Base-by-base conservation (phyloP, 2,888 invertebrate genomes). In the Aporophyla lueneburgensis region DNA sequence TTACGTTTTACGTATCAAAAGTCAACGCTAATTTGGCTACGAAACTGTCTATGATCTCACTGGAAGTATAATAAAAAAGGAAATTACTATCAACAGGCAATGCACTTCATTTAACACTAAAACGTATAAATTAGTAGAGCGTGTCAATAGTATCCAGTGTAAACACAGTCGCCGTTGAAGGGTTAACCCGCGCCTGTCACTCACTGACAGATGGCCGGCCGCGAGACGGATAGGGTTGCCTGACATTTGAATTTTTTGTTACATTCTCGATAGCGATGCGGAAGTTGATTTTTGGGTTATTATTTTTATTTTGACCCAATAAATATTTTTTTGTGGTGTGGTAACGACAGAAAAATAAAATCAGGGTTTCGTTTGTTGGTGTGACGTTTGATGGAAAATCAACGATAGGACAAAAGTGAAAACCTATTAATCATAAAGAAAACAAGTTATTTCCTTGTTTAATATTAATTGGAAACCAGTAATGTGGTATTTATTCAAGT, bases 121-220 rank as follows among this genome's bases (percentile, higher is more conserved):
- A 81, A 86, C 76, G 73, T 72, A 76, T 81, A 78, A 87, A 82
- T 85, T 86, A 85, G 61, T 86, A 80, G 82, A 85, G 65, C 84
- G 71, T 83, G 83, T 87, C 87, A 87, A 78, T 88, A 83, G 71
- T 71, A 71, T 19, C 79, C 79, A 87, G 81, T 84, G 86, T 87
- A 88, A 88, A 88, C 83, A 88, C 80, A 40, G 70, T 78, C 81
- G 83, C 82, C 86, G 86, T 85, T 81, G 86, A 88, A 88, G 88
- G 87, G 87, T 84, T 88, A 84, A 86, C 87, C 78, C 86, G 86
- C 87, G 88, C 77, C 90, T 86, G 89, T 88, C 89, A 87, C 83
- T 91, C 87, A 89, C 87, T 92, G 93, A 93, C 93, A 93, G 93
- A 93, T 93, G 93, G 93, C 90, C 68, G 59, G 87, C 85, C 80